Conservation (phyloP, 2,888 invertebrate genomes). For the Patella ulyssiponensis region DNA sequence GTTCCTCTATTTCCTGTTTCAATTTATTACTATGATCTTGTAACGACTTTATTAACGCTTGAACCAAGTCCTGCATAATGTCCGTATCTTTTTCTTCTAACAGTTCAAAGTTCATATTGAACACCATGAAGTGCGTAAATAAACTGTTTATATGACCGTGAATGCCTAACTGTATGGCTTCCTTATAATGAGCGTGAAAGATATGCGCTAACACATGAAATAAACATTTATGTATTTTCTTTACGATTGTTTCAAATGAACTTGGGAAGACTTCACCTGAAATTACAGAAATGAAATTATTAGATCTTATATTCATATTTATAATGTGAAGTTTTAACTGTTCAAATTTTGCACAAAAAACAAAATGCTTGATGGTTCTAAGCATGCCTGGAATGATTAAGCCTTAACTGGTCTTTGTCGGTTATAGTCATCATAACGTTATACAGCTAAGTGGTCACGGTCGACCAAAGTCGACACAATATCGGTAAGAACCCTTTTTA, state of each 20-base stretch:
- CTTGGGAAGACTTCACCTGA: conserved; percentile 92
- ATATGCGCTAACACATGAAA: conserved; percentile 98
- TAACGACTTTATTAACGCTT: conserved; percentile 60
- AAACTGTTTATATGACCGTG: conserved; percentile 98
- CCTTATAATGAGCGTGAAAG: conserved; percentile 97
- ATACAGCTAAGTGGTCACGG: too few species aligned
- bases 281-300: conserved; percentile 40
- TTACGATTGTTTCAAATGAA: conserved; percentile 93
- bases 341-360: too few species aligned
- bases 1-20: conserved; percentile 38
- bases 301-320: too few species aligned
- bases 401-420: too few species aligned
- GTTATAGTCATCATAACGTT: too few species aligned
- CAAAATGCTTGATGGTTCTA: too few species aligned
- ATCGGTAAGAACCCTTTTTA: too few species aligned
- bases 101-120: conserved; percentile 88
- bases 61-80: conserved; percentile 86
- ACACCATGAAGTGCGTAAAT: conserved; percentile 94
- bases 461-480: too few species aligned
- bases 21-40: conserved; percentile 60
- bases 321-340: too few species aligned
- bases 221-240: conserved; percentile 95
- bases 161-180: conserved; percentile 91
- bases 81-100: conserved; percentile 97
- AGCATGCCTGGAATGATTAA: too few species aligned